Evolutionary conservation across 1,140 invertebrate genomes (phyloP).

Genomic region (Drosophila busckii): DNA sequence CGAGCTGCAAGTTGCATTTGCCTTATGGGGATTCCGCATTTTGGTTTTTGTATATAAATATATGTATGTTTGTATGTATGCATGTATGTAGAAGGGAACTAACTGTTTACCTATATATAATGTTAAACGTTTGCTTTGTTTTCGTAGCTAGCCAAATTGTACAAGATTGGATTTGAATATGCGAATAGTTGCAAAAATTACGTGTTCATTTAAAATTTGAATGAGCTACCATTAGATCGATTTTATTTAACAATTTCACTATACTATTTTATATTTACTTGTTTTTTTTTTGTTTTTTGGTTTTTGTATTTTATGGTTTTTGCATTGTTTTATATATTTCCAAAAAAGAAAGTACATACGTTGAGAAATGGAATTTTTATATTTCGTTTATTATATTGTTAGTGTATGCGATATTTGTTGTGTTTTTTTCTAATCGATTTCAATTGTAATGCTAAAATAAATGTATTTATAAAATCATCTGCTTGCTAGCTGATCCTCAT

Average conservation of each 20-base stretch:
- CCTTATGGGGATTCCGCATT: slow-evolving; percentile 40
- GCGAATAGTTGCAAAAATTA: slow-evolving; percentile 57
- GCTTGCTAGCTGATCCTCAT: slow-evolving; percentile 37
- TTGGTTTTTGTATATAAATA: slow-evolving; percentile 50
- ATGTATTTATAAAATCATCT: slow-evolving; percentile 61
- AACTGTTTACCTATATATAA: slow-evolving; percentile 61
- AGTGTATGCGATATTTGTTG: slow-evolving; percentile 30
- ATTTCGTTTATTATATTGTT: slow-evolving; percentile 3
- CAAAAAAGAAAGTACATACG: slow-evolving; percentile 21
- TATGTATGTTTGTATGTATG: slow-evolving; percentile 51
- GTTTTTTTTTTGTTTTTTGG: slow-evolving; percentile 5
- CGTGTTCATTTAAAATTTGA: slow-evolving; percentile 62
- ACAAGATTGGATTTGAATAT: slow-evolving; percentile 41
- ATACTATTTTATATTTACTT: slow-evolving; percentile 39
- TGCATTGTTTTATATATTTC: slow-evolving; percentile 14
- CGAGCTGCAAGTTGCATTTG: slow-evolving; percentile 13
- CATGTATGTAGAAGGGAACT: slow-evolving; percentile 64
- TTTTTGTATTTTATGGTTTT: slow-evolving; percentile 9
- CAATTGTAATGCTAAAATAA: slow-evolving; percentile 36
- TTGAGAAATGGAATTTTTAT: slow-evolving; percentile 30
- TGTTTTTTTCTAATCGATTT: slow-evolving; percentile 19
- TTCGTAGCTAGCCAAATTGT: slow-evolving; percentile 34
- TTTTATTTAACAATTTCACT: slow-evolving; percentile 43
- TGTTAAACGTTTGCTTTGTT: slow-evolving; percentile 26
- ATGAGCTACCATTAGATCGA: slow-evolving; percentile 66